Conservation (phyloP, 2,113 vertebrate species). For the Colistium nudipinnis region DNA sequence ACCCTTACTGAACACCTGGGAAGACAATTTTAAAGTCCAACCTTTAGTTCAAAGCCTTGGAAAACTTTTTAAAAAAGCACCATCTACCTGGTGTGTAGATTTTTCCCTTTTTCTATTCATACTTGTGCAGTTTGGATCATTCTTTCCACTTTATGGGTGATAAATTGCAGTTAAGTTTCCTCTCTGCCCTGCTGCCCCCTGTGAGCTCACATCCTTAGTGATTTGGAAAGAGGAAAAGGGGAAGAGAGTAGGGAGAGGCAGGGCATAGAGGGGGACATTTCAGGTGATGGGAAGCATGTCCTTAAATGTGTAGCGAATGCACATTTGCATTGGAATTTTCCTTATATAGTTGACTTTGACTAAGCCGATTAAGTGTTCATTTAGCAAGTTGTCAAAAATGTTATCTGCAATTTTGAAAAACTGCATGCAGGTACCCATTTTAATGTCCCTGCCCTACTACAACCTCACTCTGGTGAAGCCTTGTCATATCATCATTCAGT, state of each 20-base stretch:
- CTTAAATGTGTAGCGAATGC: neutral
- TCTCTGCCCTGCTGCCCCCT: conserved; percentile 49
- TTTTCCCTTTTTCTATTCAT: conserved; percentile 34
- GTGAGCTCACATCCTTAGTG: conserved; percentile 55
- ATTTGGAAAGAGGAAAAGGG: conserved; percentile 32
- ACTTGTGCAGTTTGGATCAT: conserved; percentile 23
- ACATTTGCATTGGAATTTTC: too few species aligned
- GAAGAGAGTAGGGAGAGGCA: conserved; percentile 1
- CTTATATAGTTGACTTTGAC: too few species aligned
- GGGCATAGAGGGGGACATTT: conserved; percentile 1
- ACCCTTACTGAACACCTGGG: conserved; percentile 15
- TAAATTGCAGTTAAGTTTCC: conserved; percentile 53
- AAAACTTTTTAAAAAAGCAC: neutral
- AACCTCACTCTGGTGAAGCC: too few species aligned
- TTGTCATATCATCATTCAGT: too few species aligned
- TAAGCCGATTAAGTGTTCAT: too few species aligned
- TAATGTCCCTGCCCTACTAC: too few species aligned
- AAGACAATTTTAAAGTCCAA: neutral
- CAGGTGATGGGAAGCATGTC: conserved; percentile 2
- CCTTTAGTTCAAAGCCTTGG: neutral
- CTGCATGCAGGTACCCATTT: too few species aligned
- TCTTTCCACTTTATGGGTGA: conserved; percentile 54
- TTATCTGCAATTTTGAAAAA: too few species aligned
- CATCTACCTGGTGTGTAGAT: conserved; percentile 9
- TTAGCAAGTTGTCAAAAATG: too few species aligned